Evolutionary conservation across 2,888 invertebrate species (phyloP).

Genomic region (Ophion obscuratus): DNA sequence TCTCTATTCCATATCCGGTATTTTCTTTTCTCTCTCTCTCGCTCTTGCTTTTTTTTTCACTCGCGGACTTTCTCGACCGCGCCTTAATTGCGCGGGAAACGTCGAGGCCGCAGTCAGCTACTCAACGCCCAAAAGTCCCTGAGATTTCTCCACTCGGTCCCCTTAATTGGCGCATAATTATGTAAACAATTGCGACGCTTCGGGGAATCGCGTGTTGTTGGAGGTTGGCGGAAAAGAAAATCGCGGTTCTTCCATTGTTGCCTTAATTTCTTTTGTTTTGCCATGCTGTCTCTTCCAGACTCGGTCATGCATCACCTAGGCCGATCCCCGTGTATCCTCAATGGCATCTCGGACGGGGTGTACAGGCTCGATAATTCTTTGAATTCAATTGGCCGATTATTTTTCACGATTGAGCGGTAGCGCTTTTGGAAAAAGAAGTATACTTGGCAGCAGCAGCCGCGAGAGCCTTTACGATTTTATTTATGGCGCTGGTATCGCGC

Average conservation of each 20-base stretch:
- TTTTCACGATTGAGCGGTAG: background rate
- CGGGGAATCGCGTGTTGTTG: conserved; percentile 30
- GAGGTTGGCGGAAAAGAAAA: conserved; percentile 29
- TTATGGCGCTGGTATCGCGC: conserved; percentile 63
- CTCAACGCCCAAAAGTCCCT: conserved; percentile 73
- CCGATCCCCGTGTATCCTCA: background rate
- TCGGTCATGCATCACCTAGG: background rate
- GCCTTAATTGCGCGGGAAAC: conserved; percentile 81
- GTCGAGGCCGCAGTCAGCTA: conserved; percentile 70
- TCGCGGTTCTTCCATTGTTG: conserved; percentile 41
- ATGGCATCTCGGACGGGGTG: background rate
- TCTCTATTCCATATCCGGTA: conserved; percentile 37
- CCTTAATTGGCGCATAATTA: conserved; percentile 83
- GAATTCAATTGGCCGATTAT: conserved; percentile 10
- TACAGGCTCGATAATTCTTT: no score
- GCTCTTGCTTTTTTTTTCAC: conserved; percentile 64
- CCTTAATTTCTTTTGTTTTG: background rate
- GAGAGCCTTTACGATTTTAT: conserved; percentile 65
- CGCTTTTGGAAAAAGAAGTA: conserved; percentile 38
- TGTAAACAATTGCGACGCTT: conserved; percentile 79
- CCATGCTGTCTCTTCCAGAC: background rate
- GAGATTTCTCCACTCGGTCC: conserved; percentile 70
- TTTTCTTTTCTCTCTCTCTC: conserved; percentile 44
- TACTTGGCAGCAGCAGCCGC: conserved; percentile 57
- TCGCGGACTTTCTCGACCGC: conserved; percentile 81